Conservation (phyloP, 30 jellyfish, hydroid and myxozoan species). For the Morbakka virulenta region DNA sequence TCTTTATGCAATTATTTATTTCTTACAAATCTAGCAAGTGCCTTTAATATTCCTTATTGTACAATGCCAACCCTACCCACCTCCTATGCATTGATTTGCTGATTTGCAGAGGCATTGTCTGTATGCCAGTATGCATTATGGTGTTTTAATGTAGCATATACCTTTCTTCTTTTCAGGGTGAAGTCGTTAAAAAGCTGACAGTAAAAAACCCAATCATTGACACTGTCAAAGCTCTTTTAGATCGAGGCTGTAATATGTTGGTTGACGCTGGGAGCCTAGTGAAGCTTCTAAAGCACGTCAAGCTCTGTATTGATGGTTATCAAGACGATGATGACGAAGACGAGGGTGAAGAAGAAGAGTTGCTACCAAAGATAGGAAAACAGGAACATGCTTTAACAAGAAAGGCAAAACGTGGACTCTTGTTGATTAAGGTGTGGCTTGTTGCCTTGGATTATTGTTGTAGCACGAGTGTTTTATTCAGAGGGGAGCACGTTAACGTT, state of each 20-base stretch:
- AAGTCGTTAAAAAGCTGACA: slow-evolving; percentile 69
- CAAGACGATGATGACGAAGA: slow-evolving; percentile 75
- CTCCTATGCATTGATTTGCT: too few relatives aligned
- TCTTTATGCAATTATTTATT: too few relatives aligned
- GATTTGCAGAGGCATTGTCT: too few relatives aligned
- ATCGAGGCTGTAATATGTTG: slow-evolving; percentile 83
- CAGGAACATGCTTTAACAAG: slow-evolving; percentile 24
- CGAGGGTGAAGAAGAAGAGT: slow-evolving; percentile 39
- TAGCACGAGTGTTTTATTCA: too few relatives aligned
- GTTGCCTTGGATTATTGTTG: neutral
- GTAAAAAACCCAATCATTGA: slow-evolving; percentile 73
- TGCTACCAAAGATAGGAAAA: too few relatives aligned
- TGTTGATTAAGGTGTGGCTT: slow-evolving; percentile 80
- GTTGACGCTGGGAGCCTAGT: slow-evolving; percentile 66
- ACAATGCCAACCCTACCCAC: too few relatives aligned
- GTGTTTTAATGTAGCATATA: neutral
- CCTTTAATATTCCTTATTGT: too few relatives aligned
- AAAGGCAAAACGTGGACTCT: slow-evolving; percentile 76
- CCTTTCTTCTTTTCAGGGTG: slow-evolving; percentile 34
- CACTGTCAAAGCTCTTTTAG: slow-evolving; percentile 86
- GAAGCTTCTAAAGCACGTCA: slow-evolving; percentile 39
- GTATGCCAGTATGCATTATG: too few relatives aligned
- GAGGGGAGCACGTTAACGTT: too few relatives aligned
- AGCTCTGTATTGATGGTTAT: slow-evolving; percentile 63
- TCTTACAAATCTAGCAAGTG: too few relatives aligned